Evolutionary conservation across 1,140 invertebrate species (phyloP).

Genomic region (Drosophila novamexicana): DNA sequence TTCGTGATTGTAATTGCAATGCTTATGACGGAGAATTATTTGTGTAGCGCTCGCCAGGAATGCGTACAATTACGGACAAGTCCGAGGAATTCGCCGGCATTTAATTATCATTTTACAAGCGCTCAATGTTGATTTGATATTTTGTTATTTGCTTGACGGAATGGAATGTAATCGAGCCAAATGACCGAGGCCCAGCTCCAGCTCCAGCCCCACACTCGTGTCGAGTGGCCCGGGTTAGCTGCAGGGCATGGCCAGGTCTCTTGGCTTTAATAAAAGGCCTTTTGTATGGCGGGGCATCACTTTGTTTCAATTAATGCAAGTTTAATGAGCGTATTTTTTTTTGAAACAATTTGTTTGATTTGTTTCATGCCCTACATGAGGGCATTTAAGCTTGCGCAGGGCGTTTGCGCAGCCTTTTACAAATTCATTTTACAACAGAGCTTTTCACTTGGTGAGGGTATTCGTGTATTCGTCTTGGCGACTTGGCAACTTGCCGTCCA

Average conservation of each 20-base stretch:
- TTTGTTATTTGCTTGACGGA: constrained; percentile 35
- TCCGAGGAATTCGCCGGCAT: constrained; percentile 33
- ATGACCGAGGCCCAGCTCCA: not conserved
- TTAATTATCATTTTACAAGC: constrained; percentile 52
- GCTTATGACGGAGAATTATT: constrained; percentile 38
- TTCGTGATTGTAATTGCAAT: constrained; percentile 35
- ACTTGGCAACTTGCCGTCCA: not conserved
- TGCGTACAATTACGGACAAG: constrained; percentile 30
- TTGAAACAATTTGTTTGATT: constrained; percentile 3
- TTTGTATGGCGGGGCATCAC: constrained; percentile 11
- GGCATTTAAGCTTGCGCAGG: not conserved
- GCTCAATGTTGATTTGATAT: constrained; percentile 44
- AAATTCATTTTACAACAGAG: no score
- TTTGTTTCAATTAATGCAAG: constrained; percentile 47
- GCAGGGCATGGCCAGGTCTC: not conserved
- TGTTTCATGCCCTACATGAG: not conserved
- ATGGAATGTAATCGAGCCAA: constrained; percentile 24
- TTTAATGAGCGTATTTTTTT: constrained; percentile 40
- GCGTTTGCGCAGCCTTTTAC: no score
- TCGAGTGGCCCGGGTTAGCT: not conserved
- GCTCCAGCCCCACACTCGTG: no score
- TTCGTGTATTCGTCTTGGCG: not conserved
- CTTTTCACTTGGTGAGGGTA: not conserved
- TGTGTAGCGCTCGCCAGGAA: constrained; percentile 22
- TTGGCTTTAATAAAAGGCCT: constrained; percentile 15